Evolutionary conservation across 2,797 vertebrate species (phyloP).

Genomic region (Sebastes aleutianus): DNA sequence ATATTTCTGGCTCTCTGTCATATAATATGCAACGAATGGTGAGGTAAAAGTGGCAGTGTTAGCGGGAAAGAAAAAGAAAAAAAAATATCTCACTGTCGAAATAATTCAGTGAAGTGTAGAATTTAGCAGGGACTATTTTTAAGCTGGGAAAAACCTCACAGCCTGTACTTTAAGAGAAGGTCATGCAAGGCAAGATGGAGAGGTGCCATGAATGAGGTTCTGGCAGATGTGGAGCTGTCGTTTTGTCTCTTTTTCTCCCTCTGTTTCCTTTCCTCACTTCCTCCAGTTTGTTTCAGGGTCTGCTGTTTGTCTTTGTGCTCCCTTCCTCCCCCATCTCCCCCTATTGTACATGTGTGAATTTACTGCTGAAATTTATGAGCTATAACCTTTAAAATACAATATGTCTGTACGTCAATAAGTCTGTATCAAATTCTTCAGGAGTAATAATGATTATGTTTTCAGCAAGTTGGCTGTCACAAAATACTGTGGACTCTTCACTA

Average conservation of each 20-base stretch:
- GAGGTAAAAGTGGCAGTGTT: slow-evolving; percentile 65
- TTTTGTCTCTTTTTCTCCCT: slow-evolving; percentile 49
- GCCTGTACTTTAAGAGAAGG: slow-evolving; percentile 82
- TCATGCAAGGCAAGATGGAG: slow-evolving; percentile 89
- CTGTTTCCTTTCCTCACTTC: slow-evolving; percentile 52
- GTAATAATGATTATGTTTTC: background rate
- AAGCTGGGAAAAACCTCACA: slow-evolving; percentile 84
- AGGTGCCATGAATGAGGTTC: slow-evolving; percentile 79
- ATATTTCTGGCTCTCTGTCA: slow-evolving; percentile 53
- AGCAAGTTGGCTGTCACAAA: background rate
- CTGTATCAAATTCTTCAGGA: background rate
- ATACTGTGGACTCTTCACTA: background rate
- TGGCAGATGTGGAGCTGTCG: slow-evolving; percentile 75
- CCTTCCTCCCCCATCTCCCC: background rate
- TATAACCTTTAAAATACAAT: background rate
- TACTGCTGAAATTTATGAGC: background rate
- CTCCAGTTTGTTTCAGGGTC: slow-evolving; percentile 32
- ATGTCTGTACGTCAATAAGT: background rate
- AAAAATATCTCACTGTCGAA: slow-evolving; percentile 48
- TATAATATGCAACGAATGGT: slow-evolving; percentile 46
- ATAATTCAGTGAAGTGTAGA: slow-evolving; percentile 76
- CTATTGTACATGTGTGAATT: background rate
- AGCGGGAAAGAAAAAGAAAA: slow-evolving; percentile 46
- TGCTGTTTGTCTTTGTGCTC: background rate
- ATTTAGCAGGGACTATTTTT: slow-evolving; percentile 82